Evolutionary conservation across 2,113 vertebrate genomes (phyloP).

Genomic region (Columbina picui): DNA sequence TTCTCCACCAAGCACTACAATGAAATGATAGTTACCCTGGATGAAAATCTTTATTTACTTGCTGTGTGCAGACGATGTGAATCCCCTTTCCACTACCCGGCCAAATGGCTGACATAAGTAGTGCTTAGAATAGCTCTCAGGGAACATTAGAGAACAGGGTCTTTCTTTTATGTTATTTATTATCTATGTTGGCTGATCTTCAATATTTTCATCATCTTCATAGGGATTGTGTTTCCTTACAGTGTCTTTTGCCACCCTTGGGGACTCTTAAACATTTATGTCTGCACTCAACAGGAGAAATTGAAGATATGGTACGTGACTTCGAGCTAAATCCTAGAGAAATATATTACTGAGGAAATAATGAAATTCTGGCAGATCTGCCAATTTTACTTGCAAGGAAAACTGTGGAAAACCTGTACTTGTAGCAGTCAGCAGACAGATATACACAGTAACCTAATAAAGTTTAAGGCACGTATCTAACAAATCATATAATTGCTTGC

Average conservation of each 20-base stretch:
- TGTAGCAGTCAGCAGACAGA: neutral
- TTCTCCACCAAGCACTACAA: neutral
- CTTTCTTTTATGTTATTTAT: slow-evolving; percentile 68
- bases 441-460: neutral
- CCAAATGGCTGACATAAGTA: slow-evolving; percentile 4
- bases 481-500: neutral
- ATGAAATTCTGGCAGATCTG: neutral
- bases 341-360: slow-evolving; percentile 17
- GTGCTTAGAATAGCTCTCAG: slow-evolving; percentile 50
- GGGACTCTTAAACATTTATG: slow-evolving; percentile 44
- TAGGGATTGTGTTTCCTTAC: slow-evolving; percentile 54
- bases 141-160: slow-evolving; percentile 26
- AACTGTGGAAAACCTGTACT: neutral
- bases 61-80: neutral
- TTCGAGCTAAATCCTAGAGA: slow-evolving; percentile 29
- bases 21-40: neutral
- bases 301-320: slow-evolving; percentile 53
- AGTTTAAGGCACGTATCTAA: neutral
- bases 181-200: slow-evolving; percentile 57
- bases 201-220: slow-evolving; percentile 70
- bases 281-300: slow-evolving; percentile 58
- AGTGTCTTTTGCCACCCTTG: slow-evolving; percentile 39
- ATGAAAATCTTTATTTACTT: neutral
- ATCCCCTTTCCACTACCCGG: neutral
- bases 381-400: neutral